Percentiles rank a stretch among this genome's conserved stretches.
These are phyloP conservation scores for Bombus terrestris DNA, from an alignment of 1,140 invertebrate genomes.

Conservation along the genomic window DNA sequence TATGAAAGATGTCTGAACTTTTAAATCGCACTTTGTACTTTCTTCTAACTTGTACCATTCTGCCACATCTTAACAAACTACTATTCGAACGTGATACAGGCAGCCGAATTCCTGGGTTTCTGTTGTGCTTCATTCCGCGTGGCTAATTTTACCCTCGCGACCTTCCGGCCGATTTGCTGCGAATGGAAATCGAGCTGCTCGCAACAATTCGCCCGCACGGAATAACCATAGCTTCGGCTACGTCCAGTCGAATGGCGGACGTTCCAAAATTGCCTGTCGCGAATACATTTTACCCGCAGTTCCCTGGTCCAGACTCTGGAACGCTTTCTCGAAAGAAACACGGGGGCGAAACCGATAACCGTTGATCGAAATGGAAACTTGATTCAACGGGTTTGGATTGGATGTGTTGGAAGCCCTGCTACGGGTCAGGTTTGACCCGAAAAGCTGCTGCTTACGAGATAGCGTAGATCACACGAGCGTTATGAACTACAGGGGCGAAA, in stretches of 20 bases:
- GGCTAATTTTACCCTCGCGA: conserved; percentile 66
- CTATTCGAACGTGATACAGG: background rate
- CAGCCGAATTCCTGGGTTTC: conserved; percentile 40
- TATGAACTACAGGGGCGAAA: background rate
- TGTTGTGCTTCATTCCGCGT: conserved; percentile 47
- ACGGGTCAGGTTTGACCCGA: background rate
- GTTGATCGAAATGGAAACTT: conserved; percentile 37
- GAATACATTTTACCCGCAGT: conserved; percentile 52
- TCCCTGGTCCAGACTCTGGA: background rate
- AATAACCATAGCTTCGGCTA: conserved; percentile 57
- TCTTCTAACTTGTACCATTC: background rate
- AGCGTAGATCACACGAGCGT: background rate
- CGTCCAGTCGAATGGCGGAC: conserved; percentile 49
- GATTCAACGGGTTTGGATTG: conserved; percentile 4
- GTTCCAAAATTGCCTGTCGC: conserved; percentile 57
- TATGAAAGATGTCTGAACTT: too few species aligned
- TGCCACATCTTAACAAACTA: background rate
- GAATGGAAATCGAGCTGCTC: conserved; percentile 58
- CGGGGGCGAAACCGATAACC: conserved; percentile 8
- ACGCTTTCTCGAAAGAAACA: conserved; percentile 24
- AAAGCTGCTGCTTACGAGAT: background rate
- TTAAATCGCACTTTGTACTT: background rate
- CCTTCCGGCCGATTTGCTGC: conserved; percentile 63
- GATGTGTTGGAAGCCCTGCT: background rate
- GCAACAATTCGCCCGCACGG: conserved; percentile 55